Percentiles rank a stretch among this genome's conserved stretches.
Evolutionary conservation across 2,113 vertebrate species (phyloP).

Genomic region (Porphyrio hochstetteri): DNA sequence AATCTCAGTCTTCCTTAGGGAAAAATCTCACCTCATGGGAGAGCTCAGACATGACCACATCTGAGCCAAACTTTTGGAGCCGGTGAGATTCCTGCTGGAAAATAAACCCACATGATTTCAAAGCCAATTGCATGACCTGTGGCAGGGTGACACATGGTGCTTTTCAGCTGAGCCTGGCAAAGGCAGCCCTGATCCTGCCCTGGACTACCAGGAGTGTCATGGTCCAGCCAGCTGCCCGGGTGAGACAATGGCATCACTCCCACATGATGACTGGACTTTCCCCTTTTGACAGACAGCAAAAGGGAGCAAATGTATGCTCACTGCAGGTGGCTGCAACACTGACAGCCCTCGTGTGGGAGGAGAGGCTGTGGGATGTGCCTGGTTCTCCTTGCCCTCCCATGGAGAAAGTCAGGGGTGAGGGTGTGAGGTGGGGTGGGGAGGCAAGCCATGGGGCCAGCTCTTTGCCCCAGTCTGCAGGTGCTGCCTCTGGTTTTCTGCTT

Average conservation of each 20-base stretch:
- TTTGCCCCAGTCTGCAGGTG: not conserved
- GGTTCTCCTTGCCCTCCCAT: not conserved
- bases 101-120: not conserved
- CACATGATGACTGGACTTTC: slow-evolving; percentile 40
- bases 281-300: not conserved
- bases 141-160: rapidly evolving
- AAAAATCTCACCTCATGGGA: not conserved
- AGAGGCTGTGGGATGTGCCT: not conserved
- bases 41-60: not conserved
- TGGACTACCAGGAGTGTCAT: not conserved
- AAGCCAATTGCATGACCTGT: rapidly evolving
- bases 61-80: not conserved
- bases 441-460: not conserved
- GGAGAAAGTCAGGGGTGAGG: not conserved
- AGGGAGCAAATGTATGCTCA: not conserved
- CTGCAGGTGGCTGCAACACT: rapidly evolving
- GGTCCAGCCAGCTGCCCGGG: not conserved
- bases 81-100: not conserved
- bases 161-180: not conserved
- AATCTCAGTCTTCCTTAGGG: not conserved
- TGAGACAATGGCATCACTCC: not conserved
- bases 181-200: not conserved
- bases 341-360: not conserved
- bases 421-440: not conserved
- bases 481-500: slow-evolving; percentile 21